Conservation (phyloP, 2,113 vertebrate genomes). For the Eulemur rufifrons region DNA sequence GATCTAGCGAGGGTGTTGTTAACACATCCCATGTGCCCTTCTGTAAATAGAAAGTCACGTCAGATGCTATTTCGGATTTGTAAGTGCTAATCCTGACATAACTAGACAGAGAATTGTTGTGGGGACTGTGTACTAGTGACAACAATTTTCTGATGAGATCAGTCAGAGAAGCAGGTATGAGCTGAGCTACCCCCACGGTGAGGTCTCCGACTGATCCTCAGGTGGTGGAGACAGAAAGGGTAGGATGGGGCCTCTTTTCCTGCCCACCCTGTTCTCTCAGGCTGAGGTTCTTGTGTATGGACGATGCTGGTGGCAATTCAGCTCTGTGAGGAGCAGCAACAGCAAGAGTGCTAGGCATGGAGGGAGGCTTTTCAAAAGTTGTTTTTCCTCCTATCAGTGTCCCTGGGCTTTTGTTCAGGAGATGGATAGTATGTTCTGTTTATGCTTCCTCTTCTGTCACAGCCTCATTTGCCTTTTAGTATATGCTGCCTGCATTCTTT, state of each 20-base stretch:
- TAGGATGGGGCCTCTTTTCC: not conserved
- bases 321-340: not conserved
- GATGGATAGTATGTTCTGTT: not conserved
- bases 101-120: slow-evolving; percentile 57
- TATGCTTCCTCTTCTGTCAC: not conserved
- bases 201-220: not conserved
- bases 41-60: slow-evolving; percentile 72
- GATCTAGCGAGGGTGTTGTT: slow-evolving; percentile 38
- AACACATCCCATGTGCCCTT: slow-evolving; percentile 55
- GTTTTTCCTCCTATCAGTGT: not conserved
- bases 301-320: not conserved
- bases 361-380: not conserved
- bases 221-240: not conserved
- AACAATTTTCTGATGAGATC: not conserved
- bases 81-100: slow-evolving; percentile 69
- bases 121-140: slow-evolving; percentile 60
- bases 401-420: not conserved
- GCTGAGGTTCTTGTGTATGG: not conserved
- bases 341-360: not conserved
- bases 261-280: not conserved
- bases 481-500: not conserved
- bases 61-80: slow-evolving; percentile 69
- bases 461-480: not conserved
- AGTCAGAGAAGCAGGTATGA: not conserved
- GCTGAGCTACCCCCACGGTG: not conserved